These are phyloP conservation scores for Caloenas nicobarica DNA, from an alignment of 2,113 vertebrate species.

Conservation along the genomic window DNA sequence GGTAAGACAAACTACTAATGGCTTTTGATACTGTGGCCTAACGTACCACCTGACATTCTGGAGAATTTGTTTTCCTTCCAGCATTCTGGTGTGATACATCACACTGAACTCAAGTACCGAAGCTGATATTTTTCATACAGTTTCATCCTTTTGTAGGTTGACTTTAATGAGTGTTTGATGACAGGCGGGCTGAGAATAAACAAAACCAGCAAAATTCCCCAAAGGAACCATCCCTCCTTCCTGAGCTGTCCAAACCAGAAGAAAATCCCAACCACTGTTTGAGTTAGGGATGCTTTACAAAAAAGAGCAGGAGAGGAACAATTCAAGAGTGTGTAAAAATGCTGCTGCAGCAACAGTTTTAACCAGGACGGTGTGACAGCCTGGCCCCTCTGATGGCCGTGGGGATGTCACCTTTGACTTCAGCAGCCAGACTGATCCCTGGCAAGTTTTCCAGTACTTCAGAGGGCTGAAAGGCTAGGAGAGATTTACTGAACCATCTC, in stretches of 20 bases:
- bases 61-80: neutral
- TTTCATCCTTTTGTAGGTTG: neutral
- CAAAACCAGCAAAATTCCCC: neutral
- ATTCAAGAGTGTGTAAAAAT: neutral
- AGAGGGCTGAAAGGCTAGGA: neutral
- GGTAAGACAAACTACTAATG: neutral
- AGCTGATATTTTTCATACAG: neutral
- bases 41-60: neutral
- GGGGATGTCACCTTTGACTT: neutral
- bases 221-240: neutral
- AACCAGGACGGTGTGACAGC: neutral
- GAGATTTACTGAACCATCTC: neutral
- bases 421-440: neutral
- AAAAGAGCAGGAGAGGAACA: neutral
- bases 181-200: constrained; percentile 5
- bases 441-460: neutral
- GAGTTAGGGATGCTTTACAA: neutral
- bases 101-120: neutral
- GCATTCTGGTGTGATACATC: neutral
- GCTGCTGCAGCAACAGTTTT: neutral
- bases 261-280: neutral
- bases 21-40: neutral
- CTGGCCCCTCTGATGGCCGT: neutral
- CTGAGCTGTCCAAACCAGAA: neutral
- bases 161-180: neutral